These are phyloP conservation scores for Oncorhynchus keta DNA, from an alignment of 2,113 vertebrate species.

Conservation along the genomic window DNA sequence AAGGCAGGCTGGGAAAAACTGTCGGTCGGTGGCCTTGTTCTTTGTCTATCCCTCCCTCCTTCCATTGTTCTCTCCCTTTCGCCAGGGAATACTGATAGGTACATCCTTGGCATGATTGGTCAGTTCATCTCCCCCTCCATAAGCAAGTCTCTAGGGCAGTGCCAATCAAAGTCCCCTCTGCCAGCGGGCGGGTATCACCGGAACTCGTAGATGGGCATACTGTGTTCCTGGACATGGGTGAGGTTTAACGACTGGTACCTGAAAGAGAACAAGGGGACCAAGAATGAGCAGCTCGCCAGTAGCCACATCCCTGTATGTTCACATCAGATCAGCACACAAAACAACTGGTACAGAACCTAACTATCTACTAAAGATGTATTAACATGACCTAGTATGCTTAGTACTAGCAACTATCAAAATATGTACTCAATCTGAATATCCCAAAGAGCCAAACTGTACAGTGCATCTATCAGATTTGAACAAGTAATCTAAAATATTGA, in stretches of 20 bases:
- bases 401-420: too few relatives aligned
- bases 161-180: constrained; percentile 8
- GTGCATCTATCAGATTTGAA: too few relatives aligned
- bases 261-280: neutral
- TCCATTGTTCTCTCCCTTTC: constrained; percentile 16
- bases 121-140: constrained; percentile 34
- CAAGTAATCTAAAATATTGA: too few relatives aligned
- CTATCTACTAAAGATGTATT: too few relatives aligned
- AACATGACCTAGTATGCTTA: too few relatives aligned
- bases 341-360: too few relatives aligned
- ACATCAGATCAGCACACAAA: too few relatives aligned
- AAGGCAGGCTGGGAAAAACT: constrained; percentile 13
- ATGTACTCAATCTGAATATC: too few relatives aligned
- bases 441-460: too few relatives aligned
- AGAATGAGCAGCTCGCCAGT: neutral
- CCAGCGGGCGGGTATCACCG: constrained; percentile 80
- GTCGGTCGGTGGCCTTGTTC: constrained; percentile 6
- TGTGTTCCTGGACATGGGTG: constrained; percentile 91
- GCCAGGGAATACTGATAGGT: constrained; percentile 36
- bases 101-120: constrained; percentile 43
- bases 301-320: too few relatives aligned
- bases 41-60: neutral
- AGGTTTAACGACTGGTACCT: constrained; percentile 98
- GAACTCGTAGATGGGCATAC: constrained; percentile 95
- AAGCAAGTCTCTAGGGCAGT: constrained; percentile 25